These are phyloP conservation scores for Mythimna albipuncta DNA, from an alignment of 2,888 invertebrate genomes.

Conservation along the genomic window DNA sequence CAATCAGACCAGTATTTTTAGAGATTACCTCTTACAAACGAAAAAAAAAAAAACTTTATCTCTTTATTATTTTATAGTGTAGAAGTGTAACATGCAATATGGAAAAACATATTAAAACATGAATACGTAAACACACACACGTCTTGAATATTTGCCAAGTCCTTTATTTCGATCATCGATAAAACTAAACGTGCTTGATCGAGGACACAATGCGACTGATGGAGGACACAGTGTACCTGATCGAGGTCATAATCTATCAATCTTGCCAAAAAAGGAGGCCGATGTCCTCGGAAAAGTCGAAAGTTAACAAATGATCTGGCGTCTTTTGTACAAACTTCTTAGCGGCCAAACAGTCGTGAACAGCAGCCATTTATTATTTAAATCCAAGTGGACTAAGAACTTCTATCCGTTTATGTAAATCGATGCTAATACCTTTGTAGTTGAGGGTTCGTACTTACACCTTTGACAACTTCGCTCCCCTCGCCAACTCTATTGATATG, in stretches of 20 bases:
- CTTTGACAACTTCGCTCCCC: slow-evolving; percentile 45
- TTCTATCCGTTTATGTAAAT: slow-evolving; percentile 85
- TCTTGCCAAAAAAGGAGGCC: slow-evolving; percentile 72
- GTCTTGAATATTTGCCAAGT: slow-evolving; percentile 40
- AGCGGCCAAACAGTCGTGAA: slow-evolving; percentile 64
- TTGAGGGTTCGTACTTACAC: slow-evolving; percentile 65
- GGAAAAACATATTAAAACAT: too few species aligned
- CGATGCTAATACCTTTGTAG: slow-evolving; percentile 78
- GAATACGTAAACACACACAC: background rate
- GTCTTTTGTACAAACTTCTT: slow-evolving; percentile 66
- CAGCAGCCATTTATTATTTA: slow-evolving; percentile 81
- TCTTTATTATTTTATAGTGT: too few species aligned
- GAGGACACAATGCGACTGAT: slow-evolving; percentile 57
- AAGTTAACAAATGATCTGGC: slow-evolving; percentile 76
- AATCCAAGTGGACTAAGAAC: slow-evolving; percentile 80
- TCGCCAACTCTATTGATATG: slow-evolving; percentile 33
- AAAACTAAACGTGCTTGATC: slow-evolving; percentile 22
- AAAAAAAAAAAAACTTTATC: too few species aligned
- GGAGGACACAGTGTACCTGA: slow-evolving; percentile 70
- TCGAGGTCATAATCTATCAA: slow-evolving; percentile 77
- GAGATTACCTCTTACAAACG: too few species aligned
- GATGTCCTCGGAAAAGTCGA: slow-evolving; percentile 67
- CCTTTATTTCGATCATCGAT: slow-evolving; percentile 65
- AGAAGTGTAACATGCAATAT: too few species aligned
- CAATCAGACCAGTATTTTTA: too few species aligned